Evolutionary conservation across 2,888 invertebrate species (phyloP), one percentile per base, ranked within the genome.

Genomic region (Drosophila mettleri): DNA sequence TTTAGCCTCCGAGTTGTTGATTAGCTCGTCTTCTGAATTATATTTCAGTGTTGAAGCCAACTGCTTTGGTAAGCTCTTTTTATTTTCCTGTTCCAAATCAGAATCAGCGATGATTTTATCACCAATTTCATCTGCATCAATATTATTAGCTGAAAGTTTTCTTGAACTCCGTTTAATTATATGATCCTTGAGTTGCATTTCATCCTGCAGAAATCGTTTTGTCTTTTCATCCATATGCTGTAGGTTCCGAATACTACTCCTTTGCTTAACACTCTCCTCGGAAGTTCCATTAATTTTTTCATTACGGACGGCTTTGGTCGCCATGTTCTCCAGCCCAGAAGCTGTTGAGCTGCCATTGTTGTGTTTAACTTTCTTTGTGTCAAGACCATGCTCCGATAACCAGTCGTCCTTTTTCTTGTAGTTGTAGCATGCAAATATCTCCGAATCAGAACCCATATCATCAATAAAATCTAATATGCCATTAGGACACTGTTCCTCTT

Each of bases 1-100:
- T 39, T 3, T 20, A n/a, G 39, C 4, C 10, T 33, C 39, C 5
- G 31, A 1, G 14, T 7, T 10, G 1, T 20, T 9, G 27, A 10
- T n/a, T 33, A 3, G 2, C 7, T 49, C 33, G 6, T 5, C 22
- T n/a, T 49, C 31, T n/a, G 10, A 7, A 12, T 12, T 29, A 12
- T 24, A 12, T 7, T 18, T 29, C 12, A 12, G 10, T 16, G 3
- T 7, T 27, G 3, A 52, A 41, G 7, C 4, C 10, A 12, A 2
- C 9, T 24, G 5, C 16, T 24, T 6, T 2, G 36, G 36, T 6
- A 38, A 14, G 3, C 14, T 14, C 1, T 14, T 33, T 5, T 43
- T 31, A 9, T n/a, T 18, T 27, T 52, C 60, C 9, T 31, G 38
- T n/a, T 54, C 60, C 18, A 51, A 12, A 36, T 60, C 38, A 5